Evolutionary conservation across 2,113 vertebrate genomes (phyloP), one percentile per base, ranked within the genome.

Genomic region (Ceyx cyanopectus): DNA sequence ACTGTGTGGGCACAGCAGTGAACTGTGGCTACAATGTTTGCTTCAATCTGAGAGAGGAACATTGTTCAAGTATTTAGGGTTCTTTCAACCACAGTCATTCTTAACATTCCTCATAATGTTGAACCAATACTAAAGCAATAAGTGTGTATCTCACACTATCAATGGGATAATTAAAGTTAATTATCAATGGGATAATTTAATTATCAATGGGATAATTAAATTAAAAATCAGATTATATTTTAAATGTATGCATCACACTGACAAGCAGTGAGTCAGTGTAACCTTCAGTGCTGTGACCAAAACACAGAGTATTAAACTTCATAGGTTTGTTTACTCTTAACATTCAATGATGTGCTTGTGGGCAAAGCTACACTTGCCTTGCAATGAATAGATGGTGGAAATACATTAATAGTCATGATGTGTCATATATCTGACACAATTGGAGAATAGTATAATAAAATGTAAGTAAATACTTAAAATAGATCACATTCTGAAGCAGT

Each of bases 11-110:
- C 15, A 61, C 17, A 30, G n/a, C 53, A 51, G 11, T 15, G 17
- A 83, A 29, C n/a, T 54, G 32, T 2, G 3, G 41, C 7, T 26
- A 11, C 22, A 46, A 1, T 67, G 81, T 63, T 30, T 69, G 7
- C 20, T 4, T 37, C 41, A 40, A 14, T 14, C 27, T 46, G 14
- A 77, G 16, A 14, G 14, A 77, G 16, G 16, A 58, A 16, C 27
- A 30, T 3, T 41, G 7, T 51, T 81, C 43, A 48, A 80, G 17
- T 48, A 9, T 18, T 65, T 69, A 50, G 20, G 9, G 20, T 34
- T 16, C 8, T 67, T 70, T 84, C 21, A 78, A 48, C 14, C 12
- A 10, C 0, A 0, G 15, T 48, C 15, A 40, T 32, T 57, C 29
- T 46, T 68, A 73, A 46, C 6, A 4, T 32, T 67, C 10, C 43